These are phyloP conservation scores for Aromia moschata DNA, from an alignment of 2,888 invertebrate genomes.

Conservation along the genomic window DNA sequence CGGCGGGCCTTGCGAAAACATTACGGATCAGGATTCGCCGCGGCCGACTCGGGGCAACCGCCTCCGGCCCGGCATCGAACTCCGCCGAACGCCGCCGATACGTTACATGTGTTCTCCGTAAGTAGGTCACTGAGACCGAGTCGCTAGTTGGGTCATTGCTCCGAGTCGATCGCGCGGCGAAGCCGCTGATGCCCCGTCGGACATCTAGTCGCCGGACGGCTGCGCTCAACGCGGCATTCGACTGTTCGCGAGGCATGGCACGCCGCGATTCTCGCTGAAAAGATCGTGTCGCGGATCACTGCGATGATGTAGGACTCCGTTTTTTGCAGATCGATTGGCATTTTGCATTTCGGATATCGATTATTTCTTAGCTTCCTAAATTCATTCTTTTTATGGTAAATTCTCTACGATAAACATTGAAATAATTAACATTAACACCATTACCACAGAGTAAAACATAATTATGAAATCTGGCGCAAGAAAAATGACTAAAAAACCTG, in stretches of 20 bases:
- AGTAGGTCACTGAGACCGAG: constrained; percentile 64
- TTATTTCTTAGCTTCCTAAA: no score
- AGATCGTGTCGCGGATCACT: constrained; percentile 17
- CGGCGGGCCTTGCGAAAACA: constrained; percentile 6
- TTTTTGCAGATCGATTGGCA: no score
- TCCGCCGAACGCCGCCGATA: constrained; percentile 30
- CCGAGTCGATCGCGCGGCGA: constrained; percentile 43
- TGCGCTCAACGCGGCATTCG: constrained; percentile 25
- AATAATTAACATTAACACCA: no score
- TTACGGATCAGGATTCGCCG: constrained; percentile 7
- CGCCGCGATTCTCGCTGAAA: neutral
- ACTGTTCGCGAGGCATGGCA: no score
- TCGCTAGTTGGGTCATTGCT: constrained; percentile 63
- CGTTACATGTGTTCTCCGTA: constrained; percentile 61
- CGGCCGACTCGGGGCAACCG: neutral
- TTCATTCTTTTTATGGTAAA: no score
- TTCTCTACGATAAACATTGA: no score
- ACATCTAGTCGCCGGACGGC: constrained; percentile 34
- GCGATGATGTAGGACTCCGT: no score
- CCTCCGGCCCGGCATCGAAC: constrained; percentile 13
- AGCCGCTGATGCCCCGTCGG: constrained; percentile 27
- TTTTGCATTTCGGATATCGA: no score
- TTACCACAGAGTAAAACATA: no score
- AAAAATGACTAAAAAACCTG: no score
- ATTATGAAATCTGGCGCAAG: no score